Conservation (phyloP, 2,888 invertebrate species). For the Phasia obesa region DNA sequence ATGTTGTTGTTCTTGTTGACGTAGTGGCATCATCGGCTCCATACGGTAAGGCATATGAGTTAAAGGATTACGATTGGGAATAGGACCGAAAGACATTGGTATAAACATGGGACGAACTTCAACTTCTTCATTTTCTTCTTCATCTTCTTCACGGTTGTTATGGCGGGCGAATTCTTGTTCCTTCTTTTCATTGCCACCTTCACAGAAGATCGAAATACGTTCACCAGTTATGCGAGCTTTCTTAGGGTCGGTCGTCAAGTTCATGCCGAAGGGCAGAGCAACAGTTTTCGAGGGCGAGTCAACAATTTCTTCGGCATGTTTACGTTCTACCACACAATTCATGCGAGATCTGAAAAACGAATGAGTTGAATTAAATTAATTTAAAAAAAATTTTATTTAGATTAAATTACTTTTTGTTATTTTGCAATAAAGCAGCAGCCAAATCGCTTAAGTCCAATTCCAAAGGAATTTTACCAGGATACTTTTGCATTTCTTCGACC, state of each 20-base stretch:
- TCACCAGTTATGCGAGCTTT: conserved; percentile 90
- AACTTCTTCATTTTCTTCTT: conserved; percentile 79
- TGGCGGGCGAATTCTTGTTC: conserved; percentile 73
- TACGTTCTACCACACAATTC: conserved; percentile 95
- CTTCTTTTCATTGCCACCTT: conserved; percentile 85
- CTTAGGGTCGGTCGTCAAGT: conserved; percentile 88
- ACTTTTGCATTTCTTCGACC: conserved; percentile 85
- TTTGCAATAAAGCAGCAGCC: conserved; percentile 88
- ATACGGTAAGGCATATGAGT: conserved; percentile 82
- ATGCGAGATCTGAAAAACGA: conserved; percentile 87
- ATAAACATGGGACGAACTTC: conserved; percentile 82
- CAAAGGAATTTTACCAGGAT: conserved; percentile 88
- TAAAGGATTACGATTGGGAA: conserved; percentile 84
- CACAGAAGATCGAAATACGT: conserved; percentile 93
- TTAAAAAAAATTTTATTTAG: neutral
- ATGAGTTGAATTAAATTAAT: conserved; percentile 5
- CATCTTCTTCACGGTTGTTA: conserved; percentile 77
- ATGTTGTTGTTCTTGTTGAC: conserved; percentile 77
- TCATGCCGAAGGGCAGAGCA: conserved; percentile 86
- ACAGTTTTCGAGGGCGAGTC: conserved; percentile 88
- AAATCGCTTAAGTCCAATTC: conserved; percentile 92
- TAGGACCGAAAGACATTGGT: conserved; percentile 83
- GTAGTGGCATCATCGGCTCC: conserved; percentile 75
- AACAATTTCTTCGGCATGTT: conserved; percentile 91
- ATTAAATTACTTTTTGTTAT: conserved; percentile 85